Evolutionary conservation across 2,888 invertebrate species (phyloP), one percentile per base, ranked within the genome.

Genomic region (Parasteatoda lunata): DNA sequence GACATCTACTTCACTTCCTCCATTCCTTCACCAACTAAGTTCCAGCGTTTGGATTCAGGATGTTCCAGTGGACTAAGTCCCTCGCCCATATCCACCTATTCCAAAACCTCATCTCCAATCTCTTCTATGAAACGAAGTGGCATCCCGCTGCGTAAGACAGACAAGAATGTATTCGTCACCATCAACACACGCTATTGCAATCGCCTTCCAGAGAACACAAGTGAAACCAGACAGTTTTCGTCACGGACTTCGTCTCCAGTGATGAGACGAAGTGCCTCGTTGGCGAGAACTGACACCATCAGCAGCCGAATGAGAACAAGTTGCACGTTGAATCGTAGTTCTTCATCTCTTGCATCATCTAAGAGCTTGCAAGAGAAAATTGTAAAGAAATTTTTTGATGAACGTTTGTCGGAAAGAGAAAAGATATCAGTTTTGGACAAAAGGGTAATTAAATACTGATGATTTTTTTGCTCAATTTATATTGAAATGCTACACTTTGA

Each of bases 51-150:
- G 86, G 86, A 87, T 13, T 87, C 86, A 3, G 81, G 81, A n/a
- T 87, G 81, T 7, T 87, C 86, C 51, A 87, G 81, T 15, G 86
- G 81, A 5, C 75, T 54, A 30, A 87, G 81, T 7, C 86, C 86
- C 13, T 77, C 77, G 3, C 81, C 77, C 3, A 77, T 70, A 6
- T 77, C 82, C 49, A 66, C 64, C 45, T 75, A 69, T 15, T 84
- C 84, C 68, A 84, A 84, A 49, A 68, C 68, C 3, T 48, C 84
- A 1, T 65, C 82, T 2, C 75, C 85, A 8, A 76, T 13, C 5
- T 79, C 79, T 15, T 85, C 80, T 5, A 15, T 80, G 52, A 73
- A 75, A 65, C 15, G 48, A 48, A 81, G 81, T 54, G 52, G 52
- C 9, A 81, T 75, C 11, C 81, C 85, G 0, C 49, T 85, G 49